Percentiles rank a stretch among this genome's conserved stretches.
phyloP scores from a whole-genome alignment of 2,797 vertebrate species.

The Sphenopsis melanotis region DNA sequence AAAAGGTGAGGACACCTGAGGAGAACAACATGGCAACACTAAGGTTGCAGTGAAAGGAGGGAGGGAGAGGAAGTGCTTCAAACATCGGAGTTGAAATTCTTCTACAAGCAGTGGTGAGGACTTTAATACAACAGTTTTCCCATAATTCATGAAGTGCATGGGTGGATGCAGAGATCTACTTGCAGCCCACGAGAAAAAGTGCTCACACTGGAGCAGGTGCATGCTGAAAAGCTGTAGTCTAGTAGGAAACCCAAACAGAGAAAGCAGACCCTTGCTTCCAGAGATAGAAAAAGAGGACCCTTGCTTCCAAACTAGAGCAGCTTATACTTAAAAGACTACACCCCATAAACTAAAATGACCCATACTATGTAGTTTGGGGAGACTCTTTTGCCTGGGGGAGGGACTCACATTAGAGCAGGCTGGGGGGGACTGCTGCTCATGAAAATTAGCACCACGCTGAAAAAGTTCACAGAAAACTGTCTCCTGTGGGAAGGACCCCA shows the following conservation, averaged over 20 bases:
- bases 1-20: background rate
- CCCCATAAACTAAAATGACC: background rate
- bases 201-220: background rate
- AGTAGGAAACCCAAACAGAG: background rate
- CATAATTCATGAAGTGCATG: background rate
- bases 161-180: background rate
- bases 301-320: background rate
- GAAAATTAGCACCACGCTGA: background rate
- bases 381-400: background rate
- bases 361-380: fast-evolving
- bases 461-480: background rate
- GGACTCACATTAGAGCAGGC: background rate
- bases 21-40: too few relatives aligned
- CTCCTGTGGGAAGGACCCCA: background rate
- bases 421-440: fast-evolving
- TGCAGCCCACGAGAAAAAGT: background rate
- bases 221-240: background rate
- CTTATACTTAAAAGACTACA: background rate
- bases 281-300: background rate
- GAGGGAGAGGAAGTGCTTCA: too few relatives aligned
- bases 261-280: background rate
- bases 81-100: background rate
- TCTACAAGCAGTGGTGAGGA: background rate
- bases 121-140: background rate
- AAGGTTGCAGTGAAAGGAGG: background rate